Base-by-base conservation (phyloP, 1,140 invertebrate species). In the Trichoplusia ni region DNA sequence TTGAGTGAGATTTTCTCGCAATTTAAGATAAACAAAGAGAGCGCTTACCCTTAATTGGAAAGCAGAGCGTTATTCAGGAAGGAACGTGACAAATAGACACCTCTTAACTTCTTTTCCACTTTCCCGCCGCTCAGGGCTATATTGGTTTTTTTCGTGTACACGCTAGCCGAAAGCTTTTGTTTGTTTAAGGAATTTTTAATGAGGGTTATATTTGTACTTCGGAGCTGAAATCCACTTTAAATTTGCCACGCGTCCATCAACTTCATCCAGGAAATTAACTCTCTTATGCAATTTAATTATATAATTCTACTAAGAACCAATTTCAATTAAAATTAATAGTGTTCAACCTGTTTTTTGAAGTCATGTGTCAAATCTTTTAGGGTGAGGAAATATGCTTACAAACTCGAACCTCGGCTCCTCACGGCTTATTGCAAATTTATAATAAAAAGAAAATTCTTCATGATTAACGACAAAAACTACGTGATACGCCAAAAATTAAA, bases 1-100 rank as follows among this genome's bases (percentile, higher is more conserved):
- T 90, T 87, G 87, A 90, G 87, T 90, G 86, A 90, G 86, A 90
- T 90, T 90, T 86, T 89, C 87, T 90, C 87, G 87, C 87, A 90
- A 90, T 90, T 90, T 89, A 89, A 90, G 87, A 90, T 90, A 90
- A 90, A 90, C 87, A 90, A 90, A 90, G 85, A 85, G 87, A 88
- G 82, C 84, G 87, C 84, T 90, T 87, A 89, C 87, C 83, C 87
- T 90, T 90, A 90, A 90, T 90, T 90, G 87, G 87, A 88, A 89
- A 89, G 87, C 87, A 87, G 87, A 86, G 77, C 84, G 84, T 88
- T 84, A 86, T 84, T 88, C 87, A 84, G 80, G 81, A 89, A 84
- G 82, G 75, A 87, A 89, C 87, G 87, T 90, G 87, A 90, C 87
- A 90, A 90, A 90, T 89, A 90, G 87, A 90, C 87, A 90, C 84